phyloP scores from a whole-genome alignment of 64 coral and sea anemone genomes.

The Montipora cactus region DNA sequence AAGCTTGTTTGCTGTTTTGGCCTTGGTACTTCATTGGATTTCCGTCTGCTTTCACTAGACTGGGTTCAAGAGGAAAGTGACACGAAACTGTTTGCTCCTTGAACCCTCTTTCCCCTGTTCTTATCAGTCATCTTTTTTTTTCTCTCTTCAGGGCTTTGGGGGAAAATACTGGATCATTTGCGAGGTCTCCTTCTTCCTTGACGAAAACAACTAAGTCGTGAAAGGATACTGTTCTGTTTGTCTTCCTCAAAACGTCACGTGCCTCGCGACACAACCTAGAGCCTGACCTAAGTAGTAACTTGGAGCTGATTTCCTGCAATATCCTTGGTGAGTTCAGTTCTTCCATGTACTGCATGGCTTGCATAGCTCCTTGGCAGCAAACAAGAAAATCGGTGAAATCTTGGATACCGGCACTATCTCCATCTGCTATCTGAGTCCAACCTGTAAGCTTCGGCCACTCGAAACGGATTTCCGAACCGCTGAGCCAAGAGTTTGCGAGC shows the following conservation, averaged over 20 bases:
- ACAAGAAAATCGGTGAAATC: no score
- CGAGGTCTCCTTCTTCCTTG: constrained; percentile 64
- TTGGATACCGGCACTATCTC: no score
- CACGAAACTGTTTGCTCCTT: constrained; percentile 4
- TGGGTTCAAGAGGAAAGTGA: background rate
- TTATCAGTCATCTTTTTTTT: constrained; percentile 6
- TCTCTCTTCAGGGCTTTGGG: constrained; percentile 30
- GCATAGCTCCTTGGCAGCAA: background rate
- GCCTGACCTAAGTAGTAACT: no score
- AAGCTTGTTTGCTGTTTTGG: background rate
- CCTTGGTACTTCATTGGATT: background rate
- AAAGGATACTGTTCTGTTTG: constrained; percentile 15
- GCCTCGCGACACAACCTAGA: no score
- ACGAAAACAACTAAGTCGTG: constrained; percentile 57
- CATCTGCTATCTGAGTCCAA: no score
- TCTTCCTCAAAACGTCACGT: no score
- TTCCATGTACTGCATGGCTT: constrained; percentile 36
- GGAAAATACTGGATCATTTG: constrained; percentile 78
- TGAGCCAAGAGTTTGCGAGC: no score
- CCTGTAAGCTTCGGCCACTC: no score
- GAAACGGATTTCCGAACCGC: no score
- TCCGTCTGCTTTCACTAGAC: constrained; percentile 10
- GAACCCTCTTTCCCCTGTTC: background rate
- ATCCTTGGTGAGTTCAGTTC: constrained; percentile 16
- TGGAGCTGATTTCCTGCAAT: no score